These are phyloP conservation scores for Campaea margaritaria DNA, from an alignment of 2,888 invertebrate species.

Conservation along the genomic window DNA sequence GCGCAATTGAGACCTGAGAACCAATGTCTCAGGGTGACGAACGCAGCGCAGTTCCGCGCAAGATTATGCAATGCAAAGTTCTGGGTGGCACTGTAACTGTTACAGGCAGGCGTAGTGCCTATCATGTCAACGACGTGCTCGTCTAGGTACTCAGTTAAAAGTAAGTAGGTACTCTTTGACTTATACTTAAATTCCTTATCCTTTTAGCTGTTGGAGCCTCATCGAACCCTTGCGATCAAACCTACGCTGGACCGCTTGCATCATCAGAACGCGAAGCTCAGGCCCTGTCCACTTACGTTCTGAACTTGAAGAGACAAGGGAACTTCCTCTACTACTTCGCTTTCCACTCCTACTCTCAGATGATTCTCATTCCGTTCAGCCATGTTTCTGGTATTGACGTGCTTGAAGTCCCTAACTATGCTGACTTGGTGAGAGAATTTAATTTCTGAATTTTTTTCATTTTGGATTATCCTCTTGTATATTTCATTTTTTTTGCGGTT, in stretches of 20 bases:
- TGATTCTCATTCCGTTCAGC: constrained; percentile 77
- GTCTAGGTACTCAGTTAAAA: no score
- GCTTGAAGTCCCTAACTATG: constrained; percentile 62
- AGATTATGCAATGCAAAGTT: no score
- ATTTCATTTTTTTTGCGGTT: no score
- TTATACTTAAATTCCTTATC: no score
- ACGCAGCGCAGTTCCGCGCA: no score
- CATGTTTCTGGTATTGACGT: constrained; percentile 57
- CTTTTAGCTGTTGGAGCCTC: constrained; percentile 69
- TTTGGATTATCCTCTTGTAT: no score
- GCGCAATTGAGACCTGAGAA: no score
- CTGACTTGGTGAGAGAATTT: constrained; percentile 62
- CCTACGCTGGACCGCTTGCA: constrained; percentile 76
- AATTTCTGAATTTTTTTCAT: no score
- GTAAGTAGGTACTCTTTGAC: constrained; percentile 47
- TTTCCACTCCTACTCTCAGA: constrained; percentile 85
- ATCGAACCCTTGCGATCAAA: constrained; percentile 71
- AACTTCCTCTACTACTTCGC: constrained; percentile 77
- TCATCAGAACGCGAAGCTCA: constrained; percentile 83
- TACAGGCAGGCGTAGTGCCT: no score
- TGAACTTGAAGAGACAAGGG: constrained; percentile 48
- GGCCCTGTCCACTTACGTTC: constrained; percentile 65
- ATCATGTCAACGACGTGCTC: no score
- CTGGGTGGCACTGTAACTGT: no score
- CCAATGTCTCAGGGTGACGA: no score